Percentiles rank a stretch among this genome's conserved stretches.
phyloP scores from a whole-genome alignment of 2,797 vertebrate genomes.

The Phyllotis vaccarum region DNA sequence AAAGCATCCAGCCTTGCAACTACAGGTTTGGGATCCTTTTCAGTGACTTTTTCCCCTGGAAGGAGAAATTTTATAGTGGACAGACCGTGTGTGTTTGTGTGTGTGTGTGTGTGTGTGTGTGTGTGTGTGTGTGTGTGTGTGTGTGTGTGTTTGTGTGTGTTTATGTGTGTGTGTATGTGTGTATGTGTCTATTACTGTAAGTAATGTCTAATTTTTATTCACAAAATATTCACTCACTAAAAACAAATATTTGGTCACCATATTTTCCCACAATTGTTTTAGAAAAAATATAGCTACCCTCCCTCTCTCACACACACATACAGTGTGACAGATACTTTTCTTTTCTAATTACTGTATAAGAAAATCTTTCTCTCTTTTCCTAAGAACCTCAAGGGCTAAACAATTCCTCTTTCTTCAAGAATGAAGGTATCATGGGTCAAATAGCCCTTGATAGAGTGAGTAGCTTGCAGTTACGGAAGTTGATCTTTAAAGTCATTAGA shows the following conservation, averaged over 20 bases:
- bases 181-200: not conserved
- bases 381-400: slow-evolving; percentile 47
- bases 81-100: not conserved
- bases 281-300: not conserved
- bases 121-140: not conserved
- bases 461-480: slow-evolving; percentile 34
- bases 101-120: not conserved
- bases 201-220: not conserved
- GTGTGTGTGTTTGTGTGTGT: not conserved
- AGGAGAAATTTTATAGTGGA: slow-evolving; percentile 28
- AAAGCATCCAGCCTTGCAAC: not conserved
- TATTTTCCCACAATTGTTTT: not conserved
- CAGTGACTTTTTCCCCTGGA: slow-evolving; percentile 44
- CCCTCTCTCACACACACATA: not conserved
- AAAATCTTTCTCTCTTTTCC: not conserved
- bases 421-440: slow-evolving; percentile 14
- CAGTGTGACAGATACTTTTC: not conserved
- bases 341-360: not conserved
- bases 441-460: slow-evolving; percentile 14
- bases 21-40: slow-evolving; percentile 46
- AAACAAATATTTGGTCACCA: slow-evolving; percentile 15
- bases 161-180: not conserved
- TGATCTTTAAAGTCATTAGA: slow-evolving; percentile 19
- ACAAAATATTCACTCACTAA: slow-evolving; percentile 34
- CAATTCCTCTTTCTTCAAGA: slow-evolving; percentile 36